Evolutionary conservation across 2,113 vertebrate species (phyloP).

Genomic region (Bucco capensis): DNA sequence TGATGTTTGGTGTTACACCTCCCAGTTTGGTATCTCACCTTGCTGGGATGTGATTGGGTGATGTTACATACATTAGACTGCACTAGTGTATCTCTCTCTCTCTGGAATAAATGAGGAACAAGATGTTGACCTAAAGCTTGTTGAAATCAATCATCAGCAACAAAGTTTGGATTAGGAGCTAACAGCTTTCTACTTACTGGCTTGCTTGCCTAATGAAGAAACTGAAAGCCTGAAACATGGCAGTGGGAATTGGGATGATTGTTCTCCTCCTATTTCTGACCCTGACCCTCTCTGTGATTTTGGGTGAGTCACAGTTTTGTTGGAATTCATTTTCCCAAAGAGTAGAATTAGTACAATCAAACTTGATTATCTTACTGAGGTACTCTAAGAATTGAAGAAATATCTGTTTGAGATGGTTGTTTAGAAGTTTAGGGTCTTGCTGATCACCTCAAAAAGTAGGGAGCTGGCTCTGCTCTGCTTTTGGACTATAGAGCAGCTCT

Average conservation of each 20-base stretch:
- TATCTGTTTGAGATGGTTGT: background rate
- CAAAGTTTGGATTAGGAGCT: background rate
- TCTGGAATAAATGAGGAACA: background rate
- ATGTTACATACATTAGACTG: background rate
- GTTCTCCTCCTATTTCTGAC: background rate
- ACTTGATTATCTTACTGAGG: background rate
- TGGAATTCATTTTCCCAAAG: background rate
- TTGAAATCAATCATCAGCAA: rapidly evolving
- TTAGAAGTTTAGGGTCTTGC: background rate
- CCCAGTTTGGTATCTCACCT: background rate
- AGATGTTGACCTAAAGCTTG: background rate
- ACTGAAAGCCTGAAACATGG: background rate
- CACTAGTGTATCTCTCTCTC: background rate
- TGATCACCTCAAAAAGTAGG: background rate
- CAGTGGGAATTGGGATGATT: background rate
- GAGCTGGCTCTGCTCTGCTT: background rate
- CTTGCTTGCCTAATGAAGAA: background rate
- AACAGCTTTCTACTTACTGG: background rate
- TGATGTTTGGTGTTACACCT: background rate
- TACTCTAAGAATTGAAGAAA: background rate
- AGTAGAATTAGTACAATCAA: background rate
- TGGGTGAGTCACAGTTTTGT: background rate
- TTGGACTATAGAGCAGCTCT: background rate
- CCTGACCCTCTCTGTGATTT: background rate
- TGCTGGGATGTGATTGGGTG: rapidly evolving